Conservation (phyloP, 1,140 invertebrate species). For the Panagrolaimus sp. region DNA sequence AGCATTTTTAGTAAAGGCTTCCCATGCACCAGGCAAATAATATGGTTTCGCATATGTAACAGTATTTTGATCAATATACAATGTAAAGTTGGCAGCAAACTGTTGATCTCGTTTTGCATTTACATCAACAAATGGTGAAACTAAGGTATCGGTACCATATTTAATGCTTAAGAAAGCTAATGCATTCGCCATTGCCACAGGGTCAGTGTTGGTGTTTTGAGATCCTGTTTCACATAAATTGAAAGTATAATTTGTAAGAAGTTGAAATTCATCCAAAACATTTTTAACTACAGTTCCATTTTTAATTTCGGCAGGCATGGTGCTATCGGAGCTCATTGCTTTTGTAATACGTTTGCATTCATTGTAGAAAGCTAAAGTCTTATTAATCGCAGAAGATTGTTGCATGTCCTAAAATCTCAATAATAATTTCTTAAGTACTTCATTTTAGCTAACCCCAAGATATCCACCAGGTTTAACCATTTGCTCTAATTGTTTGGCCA, state of each 20-base stretch:
- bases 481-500: background rate
- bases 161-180: constrained; percentile 4
- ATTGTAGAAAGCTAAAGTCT: constrained; percentile 1
- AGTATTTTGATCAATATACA: constrained; percentile 10
- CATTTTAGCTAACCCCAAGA: too few species aligned
- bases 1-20: background rate
- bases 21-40: background rate
- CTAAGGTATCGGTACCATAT: background rate
- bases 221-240: background rate
- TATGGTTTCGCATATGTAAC: background rate
- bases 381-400: background rate
- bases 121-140: constrained; percentile 1
- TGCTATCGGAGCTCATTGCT: background rate
- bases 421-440: background rate
- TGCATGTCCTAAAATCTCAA: background rate
- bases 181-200: background rate
- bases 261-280: background rate
- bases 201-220: background rate
- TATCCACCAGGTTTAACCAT: too few species aligned
- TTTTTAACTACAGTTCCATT: background rate
- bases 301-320: background rate
- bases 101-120: background rate
- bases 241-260: background rate
- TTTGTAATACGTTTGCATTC: background rate
- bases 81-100: background rate